phyloP scores from a whole-genome alignment of 2,888 invertebrate genomes.

The Philereme transversata region DNA sequence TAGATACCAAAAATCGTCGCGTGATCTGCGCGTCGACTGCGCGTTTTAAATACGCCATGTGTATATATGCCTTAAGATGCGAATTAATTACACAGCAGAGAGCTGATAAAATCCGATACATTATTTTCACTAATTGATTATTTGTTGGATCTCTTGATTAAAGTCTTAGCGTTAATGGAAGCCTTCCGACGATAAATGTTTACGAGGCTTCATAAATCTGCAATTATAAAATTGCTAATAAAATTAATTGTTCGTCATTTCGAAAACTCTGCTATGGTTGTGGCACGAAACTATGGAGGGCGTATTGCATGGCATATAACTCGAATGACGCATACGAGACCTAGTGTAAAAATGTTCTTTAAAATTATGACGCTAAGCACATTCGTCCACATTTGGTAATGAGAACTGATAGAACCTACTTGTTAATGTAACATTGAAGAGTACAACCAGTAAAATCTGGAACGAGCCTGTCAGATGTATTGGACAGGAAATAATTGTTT shows the following conservation, averaged over 20 bases:
- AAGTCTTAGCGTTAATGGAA: constrained; percentile 35
- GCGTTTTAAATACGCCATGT: no score
- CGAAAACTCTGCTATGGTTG: neutral
- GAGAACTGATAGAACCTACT: constrained; percentile 1
- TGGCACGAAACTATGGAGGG: neutral
- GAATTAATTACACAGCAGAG: constrained; percentile 71
- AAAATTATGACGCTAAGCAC: neutral
- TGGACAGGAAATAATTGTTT: constrained; percentile 15
- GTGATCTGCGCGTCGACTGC: no score
- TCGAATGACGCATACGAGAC: neutral
- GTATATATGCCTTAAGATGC: constrained; percentile 63
- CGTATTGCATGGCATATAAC: neutral
- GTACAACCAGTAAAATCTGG: constrained; percentile 2
- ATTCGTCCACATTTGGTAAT: neutral
- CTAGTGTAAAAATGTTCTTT: neutral
- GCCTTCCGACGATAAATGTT: constrained; percentile 14
- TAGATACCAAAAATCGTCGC: no score
- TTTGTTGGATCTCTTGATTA: constrained; percentile 54
- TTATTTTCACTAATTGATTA: constrained; percentile 65
- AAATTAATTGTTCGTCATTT: constrained; percentile 13
- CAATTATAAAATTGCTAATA: constrained; percentile 9
- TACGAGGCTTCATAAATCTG: constrained; percentile 10
- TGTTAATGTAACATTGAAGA: constrained; percentile 6
- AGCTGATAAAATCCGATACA: constrained; percentile 60
- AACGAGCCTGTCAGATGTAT: constrained; percentile 4